Evolutionary conservation across 2,113 vertebrate species (phyloP), one percentile per base, ranked within the genome.

Genomic region (Neodon shergylaensis): DNA sequence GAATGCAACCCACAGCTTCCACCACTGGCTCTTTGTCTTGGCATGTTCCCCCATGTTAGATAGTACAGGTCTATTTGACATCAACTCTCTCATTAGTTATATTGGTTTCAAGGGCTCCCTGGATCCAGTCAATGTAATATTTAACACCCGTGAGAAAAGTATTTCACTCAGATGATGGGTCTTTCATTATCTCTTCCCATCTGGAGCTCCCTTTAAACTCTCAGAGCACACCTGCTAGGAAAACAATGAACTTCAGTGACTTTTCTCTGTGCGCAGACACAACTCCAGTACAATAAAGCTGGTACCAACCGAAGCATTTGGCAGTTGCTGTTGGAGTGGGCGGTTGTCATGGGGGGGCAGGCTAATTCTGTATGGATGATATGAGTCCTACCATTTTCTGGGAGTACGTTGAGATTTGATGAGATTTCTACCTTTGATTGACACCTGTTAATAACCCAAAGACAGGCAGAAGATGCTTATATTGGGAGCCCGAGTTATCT

Each of bases 151-250:
- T 93, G 98, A 97, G 98, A 96, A 92, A 97, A 96, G 94, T 90
- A 96, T 96, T 98, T 97, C 97, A 96, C 94, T 63, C 68, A 33
- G 54, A 96, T 97, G 96, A 96, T 97, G 96, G 91, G 86, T 98
- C 98, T 98, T 98, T 98, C 98, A 98, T 98, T 98, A 96, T 98
- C 95, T 98, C 97, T 98, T 97, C 97, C 98, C 98, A 98, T 98
- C 97, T 98, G 98, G 97, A 97, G 86, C 95, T 96, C 96, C 92
- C 97, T 98, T 97, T 88, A 96, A 98, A 97, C 96, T 97, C 58
- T 28, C 19, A 19, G 94, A 97, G 96, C 83, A 95, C 93, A 96
- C 97, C 98, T 98, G 98, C 96, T 93, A 85, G 95, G 95, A 81
- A 98, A 98, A 97, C 97, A 98, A 95, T 97, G 94, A 96, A 97